Percentiles rank a stretch among this genome's conserved stretches.
Conservation (phyloP, 92 coral and sea anemone species). For the Epizoanthus ramosus region DNA sequence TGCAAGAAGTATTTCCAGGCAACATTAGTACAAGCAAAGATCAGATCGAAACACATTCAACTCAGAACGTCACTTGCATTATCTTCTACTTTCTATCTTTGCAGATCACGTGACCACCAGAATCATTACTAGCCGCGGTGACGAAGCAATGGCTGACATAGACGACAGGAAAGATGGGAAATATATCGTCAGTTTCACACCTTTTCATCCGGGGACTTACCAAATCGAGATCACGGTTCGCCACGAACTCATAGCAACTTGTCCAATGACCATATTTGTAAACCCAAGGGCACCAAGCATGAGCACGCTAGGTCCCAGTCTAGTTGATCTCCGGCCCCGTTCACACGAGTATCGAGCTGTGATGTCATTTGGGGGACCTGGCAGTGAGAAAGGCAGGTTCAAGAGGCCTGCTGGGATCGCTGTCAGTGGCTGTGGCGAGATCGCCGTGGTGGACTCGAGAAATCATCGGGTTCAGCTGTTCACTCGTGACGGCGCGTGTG, state of each 20-base stretch:
- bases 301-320: conserved; percentile 43
- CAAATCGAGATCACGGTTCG: conserved; percentile 71
- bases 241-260: conserved; percentile 63
- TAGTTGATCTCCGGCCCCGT: conserved; percentile 16
- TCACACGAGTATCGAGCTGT: conserved; percentile 54
- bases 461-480: conserved; percentile 69
- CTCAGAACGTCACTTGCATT: no score
- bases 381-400: conserved; percentile 43
- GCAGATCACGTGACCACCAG: conserved; percentile 45
- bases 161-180: conserved; percentile 77
- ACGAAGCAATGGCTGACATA: conserved; percentile 50
- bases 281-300: conserved; percentile 61
- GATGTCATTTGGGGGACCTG: conserved; percentile 53
- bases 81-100: neutral
- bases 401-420: conserved; percentile 80
- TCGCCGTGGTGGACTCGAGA: conserved; percentile 79
- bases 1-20: no score
- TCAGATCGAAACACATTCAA: no score
- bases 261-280: conserved; percentile 66
- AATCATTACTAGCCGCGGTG: conserved; percentile 64
- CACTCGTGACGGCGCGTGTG: conserved; percentile 35
- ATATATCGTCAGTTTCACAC: conserved; percentile 72
- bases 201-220: conserved; percentile 75
- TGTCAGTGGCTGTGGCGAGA: conserved; percentile 49
- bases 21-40: no score